Conservation (phyloP, 2,113 vertebrate species). For the Carassius gibelio region DNA sequence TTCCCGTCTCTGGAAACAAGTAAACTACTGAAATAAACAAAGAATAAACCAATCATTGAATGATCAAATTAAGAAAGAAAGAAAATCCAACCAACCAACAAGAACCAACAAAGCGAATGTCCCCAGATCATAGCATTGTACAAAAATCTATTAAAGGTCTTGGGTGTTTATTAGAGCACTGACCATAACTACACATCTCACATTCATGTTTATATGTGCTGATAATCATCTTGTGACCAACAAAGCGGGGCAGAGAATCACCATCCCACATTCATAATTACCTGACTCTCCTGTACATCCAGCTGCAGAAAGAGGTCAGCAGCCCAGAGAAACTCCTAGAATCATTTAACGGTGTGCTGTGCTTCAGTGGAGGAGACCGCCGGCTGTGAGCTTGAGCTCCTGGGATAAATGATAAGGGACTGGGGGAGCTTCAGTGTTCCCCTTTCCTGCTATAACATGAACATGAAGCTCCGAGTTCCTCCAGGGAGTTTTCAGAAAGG, state of each 20-base stretch:
- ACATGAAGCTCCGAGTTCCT: neutral
- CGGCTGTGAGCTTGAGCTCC: neutral
- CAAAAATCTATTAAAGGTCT: neutral
- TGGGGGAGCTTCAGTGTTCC: conserved; percentile 3
- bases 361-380: neutral
- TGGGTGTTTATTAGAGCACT: neutral
- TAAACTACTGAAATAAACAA: too few relatives aligned
- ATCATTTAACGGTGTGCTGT: neutral
- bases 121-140: neutral
- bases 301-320: neutral
- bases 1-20: too few relatives aligned
- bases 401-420: conserved; percentile 14
- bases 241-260: neutral
- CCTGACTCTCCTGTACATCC: neutral
- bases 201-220: neutral
- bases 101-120: neutral
- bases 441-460: neutral
- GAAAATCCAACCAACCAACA: too few relatives aligned
- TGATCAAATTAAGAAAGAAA: too few relatives aligned
- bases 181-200: neutral
- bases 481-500: neutral
- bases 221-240: neutral
- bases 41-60: too few relatives aligned
- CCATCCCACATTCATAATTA: neutral
- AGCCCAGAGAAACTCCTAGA: neutral